phyloP scores from a whole-genome alignment of 2,113 vertebrate species.

The Gallinago paraguaiae region DNA sequence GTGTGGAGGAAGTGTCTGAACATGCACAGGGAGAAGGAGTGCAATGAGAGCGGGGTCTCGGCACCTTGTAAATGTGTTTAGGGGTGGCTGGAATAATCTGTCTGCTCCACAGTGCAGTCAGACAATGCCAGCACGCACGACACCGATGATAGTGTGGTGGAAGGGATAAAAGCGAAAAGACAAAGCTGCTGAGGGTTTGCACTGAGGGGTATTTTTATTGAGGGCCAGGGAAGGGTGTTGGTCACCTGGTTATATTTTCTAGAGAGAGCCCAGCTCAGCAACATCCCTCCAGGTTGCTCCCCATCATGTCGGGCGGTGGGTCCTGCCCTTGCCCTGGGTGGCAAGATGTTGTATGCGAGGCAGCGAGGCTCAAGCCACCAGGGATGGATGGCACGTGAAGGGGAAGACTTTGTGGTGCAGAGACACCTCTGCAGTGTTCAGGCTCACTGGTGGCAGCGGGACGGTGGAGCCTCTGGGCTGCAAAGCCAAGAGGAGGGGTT shows the following conservation, averaged over 20 bases:
- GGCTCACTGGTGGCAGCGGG: rapidly evolving
- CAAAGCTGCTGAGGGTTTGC: background rate
- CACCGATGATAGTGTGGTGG: rapidly evolving
- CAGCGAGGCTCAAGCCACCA: background rate
- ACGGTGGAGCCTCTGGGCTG: background rate
- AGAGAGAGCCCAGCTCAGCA: background rate
- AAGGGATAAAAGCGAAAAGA: background rate
- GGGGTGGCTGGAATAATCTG: background rate
- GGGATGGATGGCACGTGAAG: rapidly evolving
- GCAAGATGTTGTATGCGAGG: rapidly evolving
- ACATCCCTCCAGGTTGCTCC: background rate
- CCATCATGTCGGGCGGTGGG: background rate
- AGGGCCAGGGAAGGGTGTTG: background rate
- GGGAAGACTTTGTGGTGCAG: background rate
- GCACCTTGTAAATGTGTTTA: background rate
- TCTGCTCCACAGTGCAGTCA: background rate
- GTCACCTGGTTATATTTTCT: background rate
- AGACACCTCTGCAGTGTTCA: background rate
- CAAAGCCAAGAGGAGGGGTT: background rate
- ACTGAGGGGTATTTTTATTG: background rate
- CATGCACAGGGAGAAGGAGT: background rate
- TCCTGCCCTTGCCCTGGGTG: background rate
- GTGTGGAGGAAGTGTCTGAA: background rate
- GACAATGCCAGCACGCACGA: background rate
- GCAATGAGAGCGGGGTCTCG: rapidly evolving